phyloP scores from a whole-genome alignment of 2,888 invertebrate genomes.

The Opisthograptis luteolata region DNA sequence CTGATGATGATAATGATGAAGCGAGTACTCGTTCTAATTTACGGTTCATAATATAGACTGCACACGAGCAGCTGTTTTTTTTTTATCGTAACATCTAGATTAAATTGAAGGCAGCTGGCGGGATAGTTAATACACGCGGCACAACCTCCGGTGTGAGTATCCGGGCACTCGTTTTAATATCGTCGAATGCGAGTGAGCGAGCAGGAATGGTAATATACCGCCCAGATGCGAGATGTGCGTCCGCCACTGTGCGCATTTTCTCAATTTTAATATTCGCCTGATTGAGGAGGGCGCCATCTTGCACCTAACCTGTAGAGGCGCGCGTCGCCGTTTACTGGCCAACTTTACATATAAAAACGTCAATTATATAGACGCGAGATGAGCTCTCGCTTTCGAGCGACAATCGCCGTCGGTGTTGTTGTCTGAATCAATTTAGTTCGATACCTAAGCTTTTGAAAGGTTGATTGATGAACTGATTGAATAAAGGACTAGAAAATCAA shows the following conservation, averaged over 20 bases:
- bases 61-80: background rate
- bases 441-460: background rate
- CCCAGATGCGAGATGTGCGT: conserved; percentile 32
- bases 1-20: no score
- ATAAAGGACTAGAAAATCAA: no score
- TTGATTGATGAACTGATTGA: no score
- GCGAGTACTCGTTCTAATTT: no score
- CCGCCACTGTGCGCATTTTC: conserved; percentile 20
- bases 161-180: conserved; percentile 13
- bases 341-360: background rate
- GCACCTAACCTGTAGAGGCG: conserved; percentile 9
- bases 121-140: background rate
- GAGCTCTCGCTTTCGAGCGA: background rate
- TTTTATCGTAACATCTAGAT: background rate
- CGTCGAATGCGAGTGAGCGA: conserved; percentile 20
- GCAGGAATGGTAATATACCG: conserved; percentile 31
- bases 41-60: background rate
- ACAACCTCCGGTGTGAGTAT: conserved; percentile 1
- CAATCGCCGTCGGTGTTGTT: background rate
- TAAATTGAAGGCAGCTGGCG: background rate
- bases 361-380: background rate
- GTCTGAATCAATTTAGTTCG: no score
- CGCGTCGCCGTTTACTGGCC: background rate
- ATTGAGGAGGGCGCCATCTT: conserved; percentile 35
- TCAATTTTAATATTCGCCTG: conserved; percentile 43